A percentile compares a stretch with the other conserved stretches of the same genome.
Conservation (phyloP, 2,113 vertebrate species). For the Coryphaenoides rupestris region DNA sequence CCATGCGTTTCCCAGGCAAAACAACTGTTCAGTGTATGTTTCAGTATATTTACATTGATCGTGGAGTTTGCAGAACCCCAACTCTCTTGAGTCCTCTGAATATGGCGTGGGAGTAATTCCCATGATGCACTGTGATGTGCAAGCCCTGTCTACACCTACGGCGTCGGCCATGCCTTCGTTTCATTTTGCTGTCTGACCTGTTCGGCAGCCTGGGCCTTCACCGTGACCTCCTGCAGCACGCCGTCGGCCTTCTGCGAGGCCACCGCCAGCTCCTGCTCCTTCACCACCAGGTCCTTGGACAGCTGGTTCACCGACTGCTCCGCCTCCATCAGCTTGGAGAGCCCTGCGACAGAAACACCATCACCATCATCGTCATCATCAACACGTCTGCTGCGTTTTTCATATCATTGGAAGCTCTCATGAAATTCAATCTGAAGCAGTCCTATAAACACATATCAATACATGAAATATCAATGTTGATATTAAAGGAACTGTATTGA, state of each 20-base stretch:
- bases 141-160: no score
- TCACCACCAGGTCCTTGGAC: constrained; percentile 71
- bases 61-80: no score
- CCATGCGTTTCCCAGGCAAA: no score
- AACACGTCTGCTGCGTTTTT: background rate
- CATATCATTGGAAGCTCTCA: no score
- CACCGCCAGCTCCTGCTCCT: constrained; percentile 77
- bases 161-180: no score
- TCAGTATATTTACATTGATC: background rate
- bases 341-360: constrained; percentile 56
- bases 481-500: background rate
- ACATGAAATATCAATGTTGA: background rate
- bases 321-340: constrained; percentile 81
- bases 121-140: no score
- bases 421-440: no score
- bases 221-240: constrained; percentile 78
- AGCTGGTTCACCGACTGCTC: constrained; percentile 77
- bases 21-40: no score
- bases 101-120: no score
- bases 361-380: background rate
- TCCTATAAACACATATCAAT: no score
- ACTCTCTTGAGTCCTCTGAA: no score
- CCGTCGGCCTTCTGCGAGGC: constrained; percentile 75
- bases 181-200: constrained; percentile 59
- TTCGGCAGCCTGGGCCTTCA: constrained; percentile 79